phyloP scores from a whole-genome alignment of 2,113 vertebrate species.

The Salvelinus sp. region DNA sequence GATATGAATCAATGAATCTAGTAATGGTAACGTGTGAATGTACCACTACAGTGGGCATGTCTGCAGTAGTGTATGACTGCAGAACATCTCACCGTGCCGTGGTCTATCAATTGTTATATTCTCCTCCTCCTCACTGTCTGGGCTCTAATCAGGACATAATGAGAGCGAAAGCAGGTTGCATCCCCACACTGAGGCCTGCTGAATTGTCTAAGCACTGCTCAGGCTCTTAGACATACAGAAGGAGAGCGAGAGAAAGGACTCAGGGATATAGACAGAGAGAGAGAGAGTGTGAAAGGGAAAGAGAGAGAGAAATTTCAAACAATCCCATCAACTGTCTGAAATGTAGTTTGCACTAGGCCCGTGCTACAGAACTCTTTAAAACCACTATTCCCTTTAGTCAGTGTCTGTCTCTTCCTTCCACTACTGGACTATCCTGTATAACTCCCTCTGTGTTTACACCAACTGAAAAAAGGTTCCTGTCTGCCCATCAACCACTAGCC shows the following conservation, averaged over 20 bases:
- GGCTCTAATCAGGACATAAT: conserved; percentile 76
- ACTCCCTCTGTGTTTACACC: conserved; percentile 15
- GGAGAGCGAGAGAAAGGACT: conserved; percentile 16
- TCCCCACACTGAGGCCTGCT: conserved; percentile 59
- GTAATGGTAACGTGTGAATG: too few relatives aligned
- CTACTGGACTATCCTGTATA: conserved; percentile 68
- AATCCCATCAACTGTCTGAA: conserved; percentile 27
- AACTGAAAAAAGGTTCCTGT: conserved; percentile 69
- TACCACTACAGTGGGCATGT: too few relatives aligned
- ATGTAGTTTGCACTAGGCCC: conserved; percentile 23
- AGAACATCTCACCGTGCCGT: too few relatives aligned
- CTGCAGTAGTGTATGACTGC: too few relatives aligned
- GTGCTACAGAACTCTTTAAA: conserved; percentile 16
- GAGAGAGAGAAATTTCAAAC: conserved; percentile 35
- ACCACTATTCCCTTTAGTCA: not conserved
- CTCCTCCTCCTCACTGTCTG: conserved; percentile 57
- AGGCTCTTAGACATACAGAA: conserved; percentile 14
- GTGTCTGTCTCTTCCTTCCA: not conserved
- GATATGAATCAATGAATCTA: too few relatives aligned
- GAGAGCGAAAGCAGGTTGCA: conserved; percentile 74
- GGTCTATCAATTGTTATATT: conserved; percentile 54
- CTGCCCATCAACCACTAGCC: conserved; percentile 62
- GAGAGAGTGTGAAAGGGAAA: conserved; percentile 26
- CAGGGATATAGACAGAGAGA: conserved; percentile 12
- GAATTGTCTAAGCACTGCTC: conserved; percentile 46